Evolutionary conservation across 2,797 vertebrate genomes (phyloP).

Genomic region (Sebastes reedi): DNA sequence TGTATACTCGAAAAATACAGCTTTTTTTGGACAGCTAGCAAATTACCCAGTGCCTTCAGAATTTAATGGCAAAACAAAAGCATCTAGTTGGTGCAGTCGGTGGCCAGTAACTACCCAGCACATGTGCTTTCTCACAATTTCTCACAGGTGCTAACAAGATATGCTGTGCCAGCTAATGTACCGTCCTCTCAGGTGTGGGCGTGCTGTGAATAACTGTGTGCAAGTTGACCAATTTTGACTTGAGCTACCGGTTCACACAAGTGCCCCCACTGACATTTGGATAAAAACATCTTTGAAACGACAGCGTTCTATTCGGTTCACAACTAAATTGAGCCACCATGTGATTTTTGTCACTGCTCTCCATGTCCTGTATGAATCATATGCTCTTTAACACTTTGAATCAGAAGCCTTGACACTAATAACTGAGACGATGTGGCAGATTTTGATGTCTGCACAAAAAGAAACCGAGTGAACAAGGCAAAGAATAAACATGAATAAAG

Average conservation of each 20-base stretch:
- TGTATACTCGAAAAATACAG: neutral
- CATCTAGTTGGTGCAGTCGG: neutral
- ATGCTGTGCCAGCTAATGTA: neutral
- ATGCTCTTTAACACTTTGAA: neutral
- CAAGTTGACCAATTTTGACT: neutral
- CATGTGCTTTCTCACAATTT: neutral
- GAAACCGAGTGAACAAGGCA: constrained; percentile 22
- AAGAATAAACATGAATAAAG: constrained; percentile 20
- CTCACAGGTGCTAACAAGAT: neutral
- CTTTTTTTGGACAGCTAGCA: neutral
- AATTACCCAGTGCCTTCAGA: neutral
- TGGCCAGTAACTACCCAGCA: neutral
- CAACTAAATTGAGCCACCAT: neutral
- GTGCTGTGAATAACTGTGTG: neutral
- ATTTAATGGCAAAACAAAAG: neutral
- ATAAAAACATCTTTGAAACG: neutral
- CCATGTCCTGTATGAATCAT: constrained; percentile 17
- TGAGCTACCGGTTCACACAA: neutral
- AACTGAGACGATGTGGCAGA: neutral
- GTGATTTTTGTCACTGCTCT: constrained; percentile 3
- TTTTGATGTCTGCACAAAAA: constrained; percentile 5
- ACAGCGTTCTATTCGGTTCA: neutral
- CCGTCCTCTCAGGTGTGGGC: neutral
- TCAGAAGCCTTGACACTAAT: constrained; percentile 25
- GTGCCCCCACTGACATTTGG: neutral